A percentile compares a stretch with the other conserved stretches of the same genome.
These are phyloP conservation scores for Parelbella ahira DNA, from an alignment of 2,888 invertebrate genomes.

Conservation along the genomic window DNA sequence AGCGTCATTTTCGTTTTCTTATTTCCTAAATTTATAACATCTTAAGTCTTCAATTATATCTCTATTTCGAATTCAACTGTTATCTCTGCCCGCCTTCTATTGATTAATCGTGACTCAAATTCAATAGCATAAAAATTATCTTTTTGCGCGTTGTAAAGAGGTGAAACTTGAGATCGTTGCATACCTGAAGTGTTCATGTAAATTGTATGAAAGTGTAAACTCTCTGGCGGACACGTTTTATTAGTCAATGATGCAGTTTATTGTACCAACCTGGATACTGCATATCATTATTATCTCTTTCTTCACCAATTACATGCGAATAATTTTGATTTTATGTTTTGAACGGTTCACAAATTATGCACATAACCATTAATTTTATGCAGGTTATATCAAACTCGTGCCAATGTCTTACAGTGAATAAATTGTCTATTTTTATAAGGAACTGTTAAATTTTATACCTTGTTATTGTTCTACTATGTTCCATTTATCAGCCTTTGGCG, in stretches of 20 bases:
- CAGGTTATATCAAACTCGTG: too few relatives aligned
- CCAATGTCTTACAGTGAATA: too few relatives aligned
- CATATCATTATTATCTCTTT: too few relatives aligned
- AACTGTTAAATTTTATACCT: too few relatives aligned
- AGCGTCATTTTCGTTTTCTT: too few relatives aligned
- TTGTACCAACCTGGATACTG: too few relatives aligned
- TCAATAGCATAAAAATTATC: constrained; percentile 7
- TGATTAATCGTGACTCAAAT: not conserved
- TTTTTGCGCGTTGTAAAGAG: not conserved
- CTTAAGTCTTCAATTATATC: not conserved
- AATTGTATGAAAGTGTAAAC: constrained; percentile 22
- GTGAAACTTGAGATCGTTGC: constrained; percentile 19
- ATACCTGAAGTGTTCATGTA: constrained; percentile 22
- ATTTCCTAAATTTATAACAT: not conserved
- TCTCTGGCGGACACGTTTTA: constrained; percentile 9
- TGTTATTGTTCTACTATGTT: too few relatives aligned
- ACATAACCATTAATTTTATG: not conserved
- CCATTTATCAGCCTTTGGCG: too few relatives aligned
- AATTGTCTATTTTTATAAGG: too few relatives aligned
- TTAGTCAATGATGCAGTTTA: constrained; percentile 6
- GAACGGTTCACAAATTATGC: too few relatives aligned
- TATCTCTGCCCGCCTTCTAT: constrained; percentile 3
- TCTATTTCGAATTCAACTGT: not conserved
- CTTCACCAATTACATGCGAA: too few relatives aligned
- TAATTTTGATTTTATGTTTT: too few relatives aligned